Evolutionary conservation across 2,888 invertebrate species (phyloP).

Genomic region (Tupiocoris notatus): DNA sequence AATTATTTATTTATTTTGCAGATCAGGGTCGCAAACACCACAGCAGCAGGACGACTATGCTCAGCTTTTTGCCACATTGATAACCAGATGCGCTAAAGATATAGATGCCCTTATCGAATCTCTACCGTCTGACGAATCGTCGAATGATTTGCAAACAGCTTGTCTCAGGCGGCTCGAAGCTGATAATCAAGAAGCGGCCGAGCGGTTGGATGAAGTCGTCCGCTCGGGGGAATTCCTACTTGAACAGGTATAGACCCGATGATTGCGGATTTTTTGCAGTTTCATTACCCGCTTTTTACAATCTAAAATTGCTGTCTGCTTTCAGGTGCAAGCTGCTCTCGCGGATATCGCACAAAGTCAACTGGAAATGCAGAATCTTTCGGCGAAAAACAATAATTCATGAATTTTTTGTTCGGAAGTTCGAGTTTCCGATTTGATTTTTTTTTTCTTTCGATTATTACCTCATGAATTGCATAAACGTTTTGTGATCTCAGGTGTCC

Average conservation of each 20-base stretch:
- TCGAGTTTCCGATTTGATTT: background rate
- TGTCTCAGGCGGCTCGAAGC: conserved; percentile 75
- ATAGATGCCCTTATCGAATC: conserved; percentile 96
- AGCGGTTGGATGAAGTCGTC: conserved; percentile 65
- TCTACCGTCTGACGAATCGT: conserved; percentile 91
- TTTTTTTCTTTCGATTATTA: no score
- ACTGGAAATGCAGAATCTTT: conserved; percentile 70
- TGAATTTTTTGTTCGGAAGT: background rate
- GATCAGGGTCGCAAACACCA: conserved; percentile 74
- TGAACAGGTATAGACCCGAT: conserved; percentile 58
- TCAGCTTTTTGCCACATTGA: conserved; percentile 87
- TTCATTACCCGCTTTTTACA: no score
- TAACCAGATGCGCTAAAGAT: conserved; percentile 95
- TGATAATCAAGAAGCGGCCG: conserved; percentile 90
- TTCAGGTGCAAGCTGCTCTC: conserved; percentile 76
- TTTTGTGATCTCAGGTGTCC: no score
- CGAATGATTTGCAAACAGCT: conserved; percentile 75
- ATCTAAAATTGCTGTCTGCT: background rate
- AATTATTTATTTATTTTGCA: no score
- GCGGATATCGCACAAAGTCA: conserved; percentile 92
- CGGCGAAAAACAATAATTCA: conserved; percentile 28
- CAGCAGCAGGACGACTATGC: conserved; percentile 86
- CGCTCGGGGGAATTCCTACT: conserved; percentile 80
- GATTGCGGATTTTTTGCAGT: no score
- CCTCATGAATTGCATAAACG: no score